Evolutionary conservation across 2,888 invertebrate species (phyloP), one percentile per base, ranked within the genome.

Genomic region (Aradus depressus): DNA sequence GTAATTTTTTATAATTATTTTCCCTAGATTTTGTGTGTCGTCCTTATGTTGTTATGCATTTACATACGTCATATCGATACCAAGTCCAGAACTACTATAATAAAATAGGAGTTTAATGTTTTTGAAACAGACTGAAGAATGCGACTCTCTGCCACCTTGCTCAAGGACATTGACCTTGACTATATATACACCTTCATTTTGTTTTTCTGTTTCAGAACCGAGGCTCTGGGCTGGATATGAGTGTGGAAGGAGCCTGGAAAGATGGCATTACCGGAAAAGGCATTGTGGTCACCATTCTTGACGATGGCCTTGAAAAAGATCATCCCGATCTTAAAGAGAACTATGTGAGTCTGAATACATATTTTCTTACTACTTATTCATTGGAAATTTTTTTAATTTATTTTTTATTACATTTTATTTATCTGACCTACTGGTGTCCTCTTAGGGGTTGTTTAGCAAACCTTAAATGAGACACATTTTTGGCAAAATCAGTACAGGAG

Each of bases 241-340:
- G 95, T 69, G 96, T 97, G 57, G 81, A 87, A 64, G 87, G 86
- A 50, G 96, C 93, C 31, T 97, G 97, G 96, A 76, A 81, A 65
- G 84, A 87, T 68, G 95, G 93, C 44, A 81, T 89, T 64, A 95
- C 95, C 1, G 97, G 96, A 28, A 81, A 81, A 63, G 92, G 92
- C 28, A 85, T 96, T 18, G 93, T 95, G 16, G 95, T 97, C 56
- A 93, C 96, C 42, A 96, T 97, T 61, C 76, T 97, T 44, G 96
- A 97, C 66, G 96, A 96, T 67, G 96, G 96, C 22, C 75, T 96
- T 34, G 95, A 96, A 68, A 91, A 88, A 55, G 87, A 91, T 69
- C 95, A 96, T 72, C 95, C 95, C 0, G 96, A 96, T 69, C 77
- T 96, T 59, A 70, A 77, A 49, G 77, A 79, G 61, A 96, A 96